Conservation (phyloP, 2,113 vertebrate species). For the Orientallactaga bullata region DNA sequence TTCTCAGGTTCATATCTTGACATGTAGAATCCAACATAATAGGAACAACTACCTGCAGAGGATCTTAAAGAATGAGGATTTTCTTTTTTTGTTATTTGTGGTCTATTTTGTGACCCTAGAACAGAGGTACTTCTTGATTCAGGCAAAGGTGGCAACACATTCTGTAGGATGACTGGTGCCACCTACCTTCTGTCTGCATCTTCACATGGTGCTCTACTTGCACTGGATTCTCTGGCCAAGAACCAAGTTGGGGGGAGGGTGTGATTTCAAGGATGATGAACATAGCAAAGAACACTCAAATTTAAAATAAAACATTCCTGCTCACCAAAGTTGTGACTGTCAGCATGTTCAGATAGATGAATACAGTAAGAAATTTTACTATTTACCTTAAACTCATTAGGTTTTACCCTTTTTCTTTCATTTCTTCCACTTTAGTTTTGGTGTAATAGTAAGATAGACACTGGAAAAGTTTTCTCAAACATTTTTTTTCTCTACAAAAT, state of each 20-base stretch:
- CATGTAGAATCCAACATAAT: not conserved
- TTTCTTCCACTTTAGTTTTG: not conserved
- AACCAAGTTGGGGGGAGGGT: not conserved
- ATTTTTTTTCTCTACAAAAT: not conserved
- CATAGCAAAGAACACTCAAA: not conserved
- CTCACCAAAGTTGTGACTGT: not conserved
- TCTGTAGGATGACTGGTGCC: not conserved
- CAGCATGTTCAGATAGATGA: not conserved
- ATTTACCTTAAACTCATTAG: not conserved
- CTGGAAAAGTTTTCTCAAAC: not conserved
- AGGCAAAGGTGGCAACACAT: not conserved
- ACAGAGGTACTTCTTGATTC: not conserved
- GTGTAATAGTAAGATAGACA: not conserved
- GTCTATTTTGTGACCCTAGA: not conserved
- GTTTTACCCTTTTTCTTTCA: not conserved
- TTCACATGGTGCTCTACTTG: not conserved
- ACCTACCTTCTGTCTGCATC: not conserved
- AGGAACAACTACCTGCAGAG: not conserved
- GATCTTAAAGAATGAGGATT: not conserved
- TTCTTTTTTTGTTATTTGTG: not conserved
- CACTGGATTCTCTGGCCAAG: not conserved
- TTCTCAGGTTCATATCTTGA: not conserved
- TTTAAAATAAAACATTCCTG: not conserved
- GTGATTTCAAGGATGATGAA: conserved; percentile 10
- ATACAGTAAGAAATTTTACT: not conserved